A percentile compares a stretch with the other conserved stretches of the same genome.
Evolutionary conservation across 2,888 invertebrate genomes (phyloP).

Genomic region (Sphecodes monilicornis): DNA sequence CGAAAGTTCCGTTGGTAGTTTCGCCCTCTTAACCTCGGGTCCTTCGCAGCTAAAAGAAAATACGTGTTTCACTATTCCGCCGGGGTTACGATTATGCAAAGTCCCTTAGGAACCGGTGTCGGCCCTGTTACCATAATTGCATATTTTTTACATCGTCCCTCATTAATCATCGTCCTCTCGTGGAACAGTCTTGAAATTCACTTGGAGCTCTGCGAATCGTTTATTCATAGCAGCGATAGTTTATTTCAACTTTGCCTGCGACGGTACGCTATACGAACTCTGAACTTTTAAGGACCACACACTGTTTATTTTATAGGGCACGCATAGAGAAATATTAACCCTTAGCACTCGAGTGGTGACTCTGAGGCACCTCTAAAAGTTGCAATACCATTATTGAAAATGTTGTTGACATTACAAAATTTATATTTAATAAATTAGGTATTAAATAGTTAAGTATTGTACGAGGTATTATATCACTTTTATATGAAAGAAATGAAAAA

Average conservation of each 20-base stretch:
- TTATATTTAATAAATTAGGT: no score
- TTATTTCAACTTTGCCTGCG: not conserved
- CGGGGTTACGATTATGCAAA: constrained; percentile 14
- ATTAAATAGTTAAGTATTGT: no score
- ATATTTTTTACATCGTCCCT: not conserved
- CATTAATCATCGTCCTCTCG: not conserved
- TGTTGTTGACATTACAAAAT: no score
- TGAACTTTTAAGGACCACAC: not conserved
- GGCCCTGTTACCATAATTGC: constrained; percentile 16
- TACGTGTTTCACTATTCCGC: constrained; percentile 10
- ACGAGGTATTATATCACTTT: no score
- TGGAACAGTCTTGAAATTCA: not conserved
- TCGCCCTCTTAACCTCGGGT: not conserved
- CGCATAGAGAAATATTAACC: no score
- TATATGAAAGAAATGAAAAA: no score
- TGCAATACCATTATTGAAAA: no score
- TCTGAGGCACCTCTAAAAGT: no score
- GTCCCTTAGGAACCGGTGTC: constrained; percentile 1
- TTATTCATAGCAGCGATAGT: not conserved
- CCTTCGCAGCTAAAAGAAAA: constrained; percentile 9
- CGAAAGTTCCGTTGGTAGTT: constrained; percentile 10
- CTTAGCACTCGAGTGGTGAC: no score
- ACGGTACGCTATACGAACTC: not conserved
- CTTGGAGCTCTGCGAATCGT: not conserved
- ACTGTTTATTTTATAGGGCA: not conserved